Evolutionary conservation across 2,888 invertebrate genomes (phyloP), one percentile per base, ranked within the genome.

Genomic region (Chironomus tentans): DNA sequence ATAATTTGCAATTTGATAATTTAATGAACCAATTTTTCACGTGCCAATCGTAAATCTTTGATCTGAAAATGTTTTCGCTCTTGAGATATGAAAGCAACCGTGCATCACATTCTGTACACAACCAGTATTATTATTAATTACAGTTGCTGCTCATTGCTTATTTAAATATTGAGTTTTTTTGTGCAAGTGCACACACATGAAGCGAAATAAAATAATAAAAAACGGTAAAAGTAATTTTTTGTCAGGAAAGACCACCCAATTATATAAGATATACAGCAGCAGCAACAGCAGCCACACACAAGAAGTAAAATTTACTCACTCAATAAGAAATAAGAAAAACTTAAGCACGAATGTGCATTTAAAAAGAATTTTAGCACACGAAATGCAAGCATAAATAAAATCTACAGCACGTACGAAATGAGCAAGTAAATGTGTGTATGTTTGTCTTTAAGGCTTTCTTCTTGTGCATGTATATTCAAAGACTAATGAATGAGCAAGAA

Each of bases 181-280:
- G n/a, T 38, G 38, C 70, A 13, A 22, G 21, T 4, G 12, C 47
- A 22, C 18, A 18, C 18, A 21, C 13, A 21, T n/a, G 10, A 70
- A 70, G 47, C 48, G 21, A 68, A 2, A 56, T 56, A 18, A 65
- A 24, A 46, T 46, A n/a, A 69, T 15, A 13, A 22, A 65, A 46
- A 69, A 38, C 69, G 69, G 69, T 38, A 69, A 38, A 65, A 22
- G 22, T 65, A 65, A 65, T 65, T 24, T 56, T 65, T 69, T 69
- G 24, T 70, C 6, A 70, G 13, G 21, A 70, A 62, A 38, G 72
- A 73, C 61, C 72, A 73, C 72, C 62, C 72, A 73, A 73, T 15
- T 61, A 70, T 24, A 50, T 62, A 28, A 56, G 38, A 62, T 13
- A n/a, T 5, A 71, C 10, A 71, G 65, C 65, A 65, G 24, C 5